Conservation (phyloP, 2,113 vertebrate species). For the Pollachius pollachius region DNA sequence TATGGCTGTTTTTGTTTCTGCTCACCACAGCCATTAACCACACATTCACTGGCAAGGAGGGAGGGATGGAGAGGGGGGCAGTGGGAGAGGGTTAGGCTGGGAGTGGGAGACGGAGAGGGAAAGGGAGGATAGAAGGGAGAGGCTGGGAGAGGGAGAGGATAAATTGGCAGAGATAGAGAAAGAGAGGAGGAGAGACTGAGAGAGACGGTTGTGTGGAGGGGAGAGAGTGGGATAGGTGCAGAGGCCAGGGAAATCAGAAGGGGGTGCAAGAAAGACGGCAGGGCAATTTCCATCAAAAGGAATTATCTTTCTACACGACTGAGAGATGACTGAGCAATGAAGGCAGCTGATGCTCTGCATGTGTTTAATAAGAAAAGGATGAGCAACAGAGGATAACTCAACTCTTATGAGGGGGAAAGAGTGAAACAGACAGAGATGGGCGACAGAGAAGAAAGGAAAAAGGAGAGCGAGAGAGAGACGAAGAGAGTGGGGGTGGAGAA, state of each 20-base stretch:
- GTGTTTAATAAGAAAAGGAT: slow-evolving; percentile 61
- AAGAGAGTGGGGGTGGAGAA: slow-evolving; percentile 1
- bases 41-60: slow-evolving; percentile 55
- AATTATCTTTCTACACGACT: slow-evolving; percentile 66
- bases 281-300: slow-evolving; percentile 66
- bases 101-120: slow-evolving; percentile 20
- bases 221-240: slow-evolving; percentile 17
- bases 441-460: slow-evolving; percentile 3
- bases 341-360: slow-evolving; percentile 57
- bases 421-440: slow-evolving; percentile 1
- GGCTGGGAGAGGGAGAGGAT: no score
- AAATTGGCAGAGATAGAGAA: background rate
- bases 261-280: slow-evolving; percentile 14
- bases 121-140: background rate
- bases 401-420: slow-evolving; percentile 30
- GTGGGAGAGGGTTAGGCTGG: slow-evolving; percentile 1
- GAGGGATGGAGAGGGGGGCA: background rate
- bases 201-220: background rate
- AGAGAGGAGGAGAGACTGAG: background rate
- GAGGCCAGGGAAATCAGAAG: slow-evolving; percentile 11
- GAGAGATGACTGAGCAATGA: slow-evolving; percentile 52
- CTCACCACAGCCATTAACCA: slow-evolving; percentile 70
- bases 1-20: slow-evolving; percentile 77
- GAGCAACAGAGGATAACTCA: slow-evolving; percentile 50
- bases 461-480: slow-evolving; percentile 13